phyloP scores from a whole-genome alignment of 2,113 vertebrate genomes.

The Alligator mississippiensis region DNA sequence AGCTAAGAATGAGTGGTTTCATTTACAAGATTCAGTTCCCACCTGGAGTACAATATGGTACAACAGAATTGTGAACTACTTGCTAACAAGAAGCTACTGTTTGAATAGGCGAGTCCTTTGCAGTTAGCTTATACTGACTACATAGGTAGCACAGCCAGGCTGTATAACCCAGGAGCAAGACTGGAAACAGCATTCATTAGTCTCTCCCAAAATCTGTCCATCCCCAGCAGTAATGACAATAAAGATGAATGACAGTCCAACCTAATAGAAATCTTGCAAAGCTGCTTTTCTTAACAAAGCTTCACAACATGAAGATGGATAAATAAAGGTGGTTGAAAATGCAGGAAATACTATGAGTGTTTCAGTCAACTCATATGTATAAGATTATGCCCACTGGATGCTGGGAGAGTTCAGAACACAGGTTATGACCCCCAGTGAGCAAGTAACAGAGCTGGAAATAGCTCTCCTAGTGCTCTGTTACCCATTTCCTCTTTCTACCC shows the following conservation, averaged over 20 bases:
- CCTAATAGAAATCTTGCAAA: not conserved
- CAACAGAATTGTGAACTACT: fast-evolving
- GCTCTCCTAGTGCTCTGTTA: not conserved
- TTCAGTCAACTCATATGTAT: fast-evolving
- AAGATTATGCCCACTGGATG: fast-evolving
- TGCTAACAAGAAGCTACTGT: not conserved
- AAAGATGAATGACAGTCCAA: fast-evolving
- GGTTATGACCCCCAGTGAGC: not conserved
- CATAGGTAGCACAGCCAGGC: not conserved
- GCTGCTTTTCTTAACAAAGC: not conserved
- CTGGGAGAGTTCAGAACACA: not conserved
- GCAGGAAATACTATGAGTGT: not conserved
- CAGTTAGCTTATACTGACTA: fast-evolving
- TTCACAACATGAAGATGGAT: fast-evolving
- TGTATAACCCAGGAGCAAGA: not conserved
- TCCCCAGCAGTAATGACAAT: fast-evolving
- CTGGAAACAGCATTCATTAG: not conserved
- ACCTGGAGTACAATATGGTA: not conserved
- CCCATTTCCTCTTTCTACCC: fast-evolving
- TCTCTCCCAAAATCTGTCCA: not conserved
- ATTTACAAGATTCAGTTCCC: not conserved
- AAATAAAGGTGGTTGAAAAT: fast-evolving
- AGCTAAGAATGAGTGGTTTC: not conserved
- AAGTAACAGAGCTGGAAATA: fast-evolving
- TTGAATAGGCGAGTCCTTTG: not conserved